A percentile compares a stretch with the other conserved stretches of the same genome.
phyloP scores from a whole-genome alignment of 2,888 invertebrate genomes.

The Leptopilina drosophilae region DNA sequence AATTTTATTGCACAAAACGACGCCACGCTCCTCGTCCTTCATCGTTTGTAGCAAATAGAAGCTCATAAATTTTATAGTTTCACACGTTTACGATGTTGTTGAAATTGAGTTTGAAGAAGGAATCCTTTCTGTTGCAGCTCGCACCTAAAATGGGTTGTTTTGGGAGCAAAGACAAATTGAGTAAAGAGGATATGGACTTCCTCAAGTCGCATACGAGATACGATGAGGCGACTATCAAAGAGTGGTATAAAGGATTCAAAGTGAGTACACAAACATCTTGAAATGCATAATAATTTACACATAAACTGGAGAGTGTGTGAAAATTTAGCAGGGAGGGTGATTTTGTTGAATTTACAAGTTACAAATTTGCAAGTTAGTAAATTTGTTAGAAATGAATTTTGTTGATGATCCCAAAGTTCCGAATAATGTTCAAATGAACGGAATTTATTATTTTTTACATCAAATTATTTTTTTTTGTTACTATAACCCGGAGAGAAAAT shows the following conservation, averaged over 20 bases:
- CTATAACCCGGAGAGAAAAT: no score
- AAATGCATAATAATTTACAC: no score
- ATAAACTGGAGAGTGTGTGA: no score
- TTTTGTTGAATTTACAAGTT: neutral
- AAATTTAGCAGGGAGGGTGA: neutral
- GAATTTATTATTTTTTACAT: no score
- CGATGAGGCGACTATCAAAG: slow-evolving; percentile 99
- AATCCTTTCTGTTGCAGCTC: slow-evolving; percentile 72
- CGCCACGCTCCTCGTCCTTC: neutral
- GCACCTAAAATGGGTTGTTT: slow-evolving; percentile 89
- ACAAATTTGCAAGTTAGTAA: no score
- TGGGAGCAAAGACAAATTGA: slow-evolving; percentile 96
- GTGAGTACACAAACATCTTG: slow-evolving; percentile 80
- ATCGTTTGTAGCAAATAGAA: neutral
- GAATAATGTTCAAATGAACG: no score
- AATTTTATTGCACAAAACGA: neutral
- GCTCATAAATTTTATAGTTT: slow-evolving; percentile 17
- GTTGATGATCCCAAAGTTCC: no score
- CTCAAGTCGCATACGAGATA: slow-evolving; percentile 98
- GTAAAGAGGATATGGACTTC: slow-evolving; percentile 99
- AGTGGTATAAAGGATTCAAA: slow-evolving; percentile 99
- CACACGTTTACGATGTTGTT: neutral
- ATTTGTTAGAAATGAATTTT: no score
- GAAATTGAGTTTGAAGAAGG: slow-evolving; percentile 5
- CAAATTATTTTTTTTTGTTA: no score